Conservation (phyloP, 2,888 invertebrate species). For the Dynastes hyllus region DNA sequence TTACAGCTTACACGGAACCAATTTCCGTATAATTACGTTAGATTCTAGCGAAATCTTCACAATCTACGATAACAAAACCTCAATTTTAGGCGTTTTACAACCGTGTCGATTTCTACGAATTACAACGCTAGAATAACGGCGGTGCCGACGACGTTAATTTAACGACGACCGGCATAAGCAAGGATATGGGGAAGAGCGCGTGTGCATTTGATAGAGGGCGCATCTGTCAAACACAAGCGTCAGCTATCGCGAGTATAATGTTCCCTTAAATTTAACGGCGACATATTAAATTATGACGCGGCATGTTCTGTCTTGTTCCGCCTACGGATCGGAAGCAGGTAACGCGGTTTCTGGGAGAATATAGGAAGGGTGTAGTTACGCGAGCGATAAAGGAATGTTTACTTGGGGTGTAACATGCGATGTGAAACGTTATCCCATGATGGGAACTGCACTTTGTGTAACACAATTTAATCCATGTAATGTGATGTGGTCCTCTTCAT, state of each 20-base stretch:
- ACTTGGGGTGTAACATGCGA: background rate
- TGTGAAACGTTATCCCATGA: background rate
- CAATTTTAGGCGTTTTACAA: slow-evolving; percentile 8
- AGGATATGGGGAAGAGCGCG: slow-evolving; percentile 10
- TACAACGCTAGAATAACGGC: slow-evolving; percentile 14
- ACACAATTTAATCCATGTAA: background rate
- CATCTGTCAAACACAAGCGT: slow-evolving; percentile 30
- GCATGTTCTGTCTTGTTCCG: slow-evolving; percentile 4
- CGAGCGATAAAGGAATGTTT: slow-evolving; percentile 1
- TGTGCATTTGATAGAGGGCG: slow-evolving; percentile 20
- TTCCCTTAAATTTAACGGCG: slow-evolving; percentile 35
- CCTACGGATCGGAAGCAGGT: no score
- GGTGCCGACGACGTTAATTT: slow-evolving; percentile 8
- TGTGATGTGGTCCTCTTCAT: background rate
- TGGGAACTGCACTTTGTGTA: background rate
- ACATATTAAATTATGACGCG: slow-evolving; percentile 36
- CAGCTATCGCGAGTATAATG: slow-evolving; percentile 23
- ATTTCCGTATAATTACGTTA: background rate
- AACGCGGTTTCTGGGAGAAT: background rate
- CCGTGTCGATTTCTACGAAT: background rate
- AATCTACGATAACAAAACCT: background rate
- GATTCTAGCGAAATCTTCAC: background rate
- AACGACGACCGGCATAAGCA: slow-evolving; percentile 2
- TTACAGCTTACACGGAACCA: background rate
- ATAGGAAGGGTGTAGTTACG: slow-evolving; percentile 6